Percentiles rank a stretch among this genome's conserved stretches.
Evolutionary conservation across 2,888 invertebrate genomes (phyloP).

Genomic region (Eristalinus sepulchralis): DNA sequence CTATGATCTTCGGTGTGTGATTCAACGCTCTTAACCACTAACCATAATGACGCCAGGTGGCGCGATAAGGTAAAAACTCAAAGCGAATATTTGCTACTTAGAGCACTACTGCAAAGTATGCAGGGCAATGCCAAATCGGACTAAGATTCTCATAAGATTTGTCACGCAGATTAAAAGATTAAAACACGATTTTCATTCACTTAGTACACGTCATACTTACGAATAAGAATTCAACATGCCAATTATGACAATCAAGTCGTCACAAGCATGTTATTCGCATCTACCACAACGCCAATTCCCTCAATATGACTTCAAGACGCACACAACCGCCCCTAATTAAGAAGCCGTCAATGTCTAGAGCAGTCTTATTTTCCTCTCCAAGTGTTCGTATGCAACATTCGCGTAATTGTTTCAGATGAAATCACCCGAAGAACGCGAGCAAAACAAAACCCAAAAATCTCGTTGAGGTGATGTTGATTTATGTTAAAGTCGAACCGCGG

Average conservation of each 20-base stretch:
- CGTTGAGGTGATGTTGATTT: constrained; percentile 11
- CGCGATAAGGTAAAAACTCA: no score
- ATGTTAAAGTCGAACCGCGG: neutral
- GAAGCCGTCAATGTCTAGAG: neutral
- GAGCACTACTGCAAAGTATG: no score
- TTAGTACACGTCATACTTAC: no score
- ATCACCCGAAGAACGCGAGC: constrained; percentile 5
- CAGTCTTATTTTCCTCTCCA: neutral
- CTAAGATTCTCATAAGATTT: no score
- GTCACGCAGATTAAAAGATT: no score
- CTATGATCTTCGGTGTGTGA: no score
- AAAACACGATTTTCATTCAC: no score
- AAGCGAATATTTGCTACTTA: no score
- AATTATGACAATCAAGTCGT: no score
- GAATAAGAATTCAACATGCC: neutral
- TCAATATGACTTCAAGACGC: neutral
- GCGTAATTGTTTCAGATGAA: neutral
- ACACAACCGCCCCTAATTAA: neutral
- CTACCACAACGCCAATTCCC: neutral
- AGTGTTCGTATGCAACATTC: neutral
- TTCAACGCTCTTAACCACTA: no score
- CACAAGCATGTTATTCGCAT: neutral
- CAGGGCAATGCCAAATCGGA: no score
- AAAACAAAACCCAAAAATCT: constrained; percentile 15
- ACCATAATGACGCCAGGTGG: no score